phyloP scores from a whole-genome alignment of 1,140 invertebrate species.

The Zaprionus ornatus region DNA sequence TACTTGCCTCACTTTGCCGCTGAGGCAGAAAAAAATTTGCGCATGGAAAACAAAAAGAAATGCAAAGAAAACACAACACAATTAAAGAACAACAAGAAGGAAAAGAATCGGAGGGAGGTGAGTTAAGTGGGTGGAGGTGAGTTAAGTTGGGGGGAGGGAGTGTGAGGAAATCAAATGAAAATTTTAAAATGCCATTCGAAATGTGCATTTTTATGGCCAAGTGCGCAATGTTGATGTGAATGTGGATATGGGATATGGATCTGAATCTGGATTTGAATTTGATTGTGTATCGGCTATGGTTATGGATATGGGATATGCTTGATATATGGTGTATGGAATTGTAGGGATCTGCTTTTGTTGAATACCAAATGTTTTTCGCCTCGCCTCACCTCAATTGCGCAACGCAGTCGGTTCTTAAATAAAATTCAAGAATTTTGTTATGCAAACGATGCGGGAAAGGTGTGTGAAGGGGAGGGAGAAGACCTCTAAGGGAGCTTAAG shows the following conservation, averaged over 20 bases:
- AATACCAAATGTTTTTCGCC: slow-evolving; percentile 28
- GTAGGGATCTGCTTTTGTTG: slow-evolving; percentile 42
- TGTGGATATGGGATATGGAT: not conserved
- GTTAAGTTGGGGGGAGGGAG: not conserved
- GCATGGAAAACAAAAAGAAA: slow-evolving; percentile 22
- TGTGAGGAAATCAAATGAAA: slow-evolving; percentile 3
- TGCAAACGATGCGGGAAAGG: not conserved
- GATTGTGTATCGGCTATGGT: not conserved
- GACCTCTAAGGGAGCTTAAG: not conserved
- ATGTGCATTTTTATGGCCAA: slow-evolving; percentile 43
- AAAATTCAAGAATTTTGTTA: slow-evolving; percentile 44
- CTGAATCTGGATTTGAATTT: slow-evolving; percentile 1
- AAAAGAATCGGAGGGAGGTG: not conserved
- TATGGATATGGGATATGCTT: not conserved
- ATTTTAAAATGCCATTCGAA: slow-evolving; percentile 4
- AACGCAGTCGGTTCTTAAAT: slow-evolving; percentile 13
- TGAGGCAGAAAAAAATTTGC: slow-evolving; percentile 9
- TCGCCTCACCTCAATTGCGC: not conserved
- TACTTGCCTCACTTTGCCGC: slow-evolving; percentile 11
- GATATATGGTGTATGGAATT: slow-evolving; percentile 6
- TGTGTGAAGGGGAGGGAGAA: not conserved
- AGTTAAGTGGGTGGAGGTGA: not conserved
- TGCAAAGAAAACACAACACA: not conserved
- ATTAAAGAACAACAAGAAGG: not conserved
- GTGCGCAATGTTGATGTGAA: slow-evolving; percentile 12